These are phyloP conservation scores for Lanius collurio DNA, from an alignment of 2,113 vertebrate genomes.

Conservation along the genomic window DNA sequence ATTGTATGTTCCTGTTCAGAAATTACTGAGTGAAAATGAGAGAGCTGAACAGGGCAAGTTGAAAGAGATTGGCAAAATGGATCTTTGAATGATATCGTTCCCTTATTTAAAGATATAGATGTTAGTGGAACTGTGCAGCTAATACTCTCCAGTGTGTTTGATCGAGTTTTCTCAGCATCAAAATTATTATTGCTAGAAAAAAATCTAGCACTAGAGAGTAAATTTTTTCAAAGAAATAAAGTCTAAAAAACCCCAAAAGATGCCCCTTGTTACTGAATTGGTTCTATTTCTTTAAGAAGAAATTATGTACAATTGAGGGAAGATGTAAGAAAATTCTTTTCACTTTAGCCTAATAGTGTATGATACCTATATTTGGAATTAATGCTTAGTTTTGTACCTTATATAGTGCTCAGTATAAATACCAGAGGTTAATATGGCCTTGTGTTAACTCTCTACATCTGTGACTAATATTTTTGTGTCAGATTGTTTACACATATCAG, in stretches of 20 bases:
- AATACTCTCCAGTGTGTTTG: neutral
- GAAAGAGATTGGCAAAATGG: neutral
- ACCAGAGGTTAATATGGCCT: neutral
- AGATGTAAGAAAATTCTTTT: neutral
- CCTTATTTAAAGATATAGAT: neutral
- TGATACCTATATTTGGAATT: neutral
- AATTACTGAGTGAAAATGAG: neutral
- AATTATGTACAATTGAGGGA: neutral
- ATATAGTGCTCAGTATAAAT: neutral
- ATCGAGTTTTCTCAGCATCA: neutral
- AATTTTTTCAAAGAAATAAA: neutral
- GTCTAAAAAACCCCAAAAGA: fast-evolving
- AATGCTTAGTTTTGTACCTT: neutral
- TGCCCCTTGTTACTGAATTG: too few relatives aligned
- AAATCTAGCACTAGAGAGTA: neutral
- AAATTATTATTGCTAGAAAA: neutral
- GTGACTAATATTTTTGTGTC: neutral
- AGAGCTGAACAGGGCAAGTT: fast-evolving
- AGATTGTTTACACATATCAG: neutral
- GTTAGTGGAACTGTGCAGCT: neutral
- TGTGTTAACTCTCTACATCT: neutral
- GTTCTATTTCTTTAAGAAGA: neutral
- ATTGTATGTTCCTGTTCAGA: neutral
- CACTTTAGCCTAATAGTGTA: neutral
- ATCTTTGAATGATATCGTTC: neutral